Evolutionary conservation across 1,140 invertebrate species (phyloP).

Genomic region (Drosophila mayri): DNA sequence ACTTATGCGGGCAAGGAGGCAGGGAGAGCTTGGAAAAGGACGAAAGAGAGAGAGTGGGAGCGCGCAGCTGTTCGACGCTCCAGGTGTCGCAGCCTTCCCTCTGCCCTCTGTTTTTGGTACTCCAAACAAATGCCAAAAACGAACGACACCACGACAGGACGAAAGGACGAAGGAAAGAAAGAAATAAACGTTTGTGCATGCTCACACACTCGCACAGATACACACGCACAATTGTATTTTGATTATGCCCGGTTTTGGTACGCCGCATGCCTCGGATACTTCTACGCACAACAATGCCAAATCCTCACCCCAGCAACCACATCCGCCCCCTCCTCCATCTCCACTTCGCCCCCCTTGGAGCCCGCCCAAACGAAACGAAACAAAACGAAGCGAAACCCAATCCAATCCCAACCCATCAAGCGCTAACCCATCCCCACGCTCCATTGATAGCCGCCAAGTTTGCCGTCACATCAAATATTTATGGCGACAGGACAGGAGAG

Average conservation of each 20-base stretch:
- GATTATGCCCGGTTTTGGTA: conserved; percentile 81
- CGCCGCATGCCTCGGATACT: conserved; percentile 79
- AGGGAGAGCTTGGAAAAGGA: conserved; percentile 18
- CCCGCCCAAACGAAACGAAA: not conserved
- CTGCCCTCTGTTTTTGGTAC: not conserved
- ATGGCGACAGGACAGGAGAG: conserved; percentile 59
- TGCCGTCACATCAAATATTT: conserved; percentile 76
- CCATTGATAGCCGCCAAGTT: conserved; percentile 73
- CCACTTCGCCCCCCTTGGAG: not conserved
- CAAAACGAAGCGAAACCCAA: conserved; percentile 15
- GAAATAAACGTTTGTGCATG: conserved; percentile 66
- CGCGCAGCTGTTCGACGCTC: conserved; percentile 45
- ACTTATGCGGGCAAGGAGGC: conserved; percentile 45
- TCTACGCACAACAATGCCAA: conserved; percentile 81
- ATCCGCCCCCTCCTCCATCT: too few species aligned
- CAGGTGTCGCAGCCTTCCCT: conserved; percentile 42
- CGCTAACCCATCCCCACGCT: conserved; percentile 10
- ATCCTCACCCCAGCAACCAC: conserved; percentile 14
- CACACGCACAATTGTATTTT: conserved; percentile 80
- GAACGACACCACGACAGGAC: not conserved
- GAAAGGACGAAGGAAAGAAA: conserved; percentile 31
- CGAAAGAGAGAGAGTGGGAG: conserved; percentile 21
- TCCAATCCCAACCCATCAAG: conserved; percentile 19
- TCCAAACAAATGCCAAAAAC: conserved; percentile 55
- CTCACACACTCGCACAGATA: conserved; percentile 42